Base-by-base conservation (phyloP, 2,113 vertebrate genomes). In the Chionomys nivalis region DNA sequence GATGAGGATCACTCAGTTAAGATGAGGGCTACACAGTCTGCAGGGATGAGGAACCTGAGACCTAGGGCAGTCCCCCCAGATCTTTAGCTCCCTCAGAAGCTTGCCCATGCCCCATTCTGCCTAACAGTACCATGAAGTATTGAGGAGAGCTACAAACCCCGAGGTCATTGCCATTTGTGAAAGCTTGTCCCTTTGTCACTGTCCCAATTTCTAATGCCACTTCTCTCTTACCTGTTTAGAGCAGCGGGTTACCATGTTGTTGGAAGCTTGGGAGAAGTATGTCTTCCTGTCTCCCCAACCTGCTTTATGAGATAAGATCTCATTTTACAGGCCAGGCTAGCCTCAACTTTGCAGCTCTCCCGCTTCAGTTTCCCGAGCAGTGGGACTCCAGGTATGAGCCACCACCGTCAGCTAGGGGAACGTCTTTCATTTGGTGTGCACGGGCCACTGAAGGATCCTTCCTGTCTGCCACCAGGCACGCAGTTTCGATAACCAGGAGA, bases 111-210 rank as follows among this genome's bases (percentile, higher is more conserved):
- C 44, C 66, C 16, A 2, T 3, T 26, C 49, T 75, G 9, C 36
- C 58, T 8, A 6, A 24, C 47, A 2, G 23, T 6, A 21, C 2
- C 0, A 83, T 1, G 2, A 0, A 33, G 3, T 0, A 10, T 2
- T 8, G 1, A 3, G 33, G 3, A 3, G 31, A 36, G 26, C 16
- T 58, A 14, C 0, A 0, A 1, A 0, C 1, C 13, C 68, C 7
- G 17, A 47, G 61, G 86, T 26, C 31, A 1, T 33, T n/a, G 9
- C 19, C 36, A 0, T 7, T 24, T 2, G 2, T 3, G 6, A 55
- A 47, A 19, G 19, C 23, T 61, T 7, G 11, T 16, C 3, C 4
- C 10, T 42, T 42, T 14, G 7, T 61, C 31, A 1, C 31, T 0
- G 9, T 52, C 3, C 1, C 65, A 4, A 28, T 31, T 7, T 70